phyloP scores from a whole-genome alignment of 2,113 vertebrate genomes.

The Puntigrus tetrazona region DNA sequence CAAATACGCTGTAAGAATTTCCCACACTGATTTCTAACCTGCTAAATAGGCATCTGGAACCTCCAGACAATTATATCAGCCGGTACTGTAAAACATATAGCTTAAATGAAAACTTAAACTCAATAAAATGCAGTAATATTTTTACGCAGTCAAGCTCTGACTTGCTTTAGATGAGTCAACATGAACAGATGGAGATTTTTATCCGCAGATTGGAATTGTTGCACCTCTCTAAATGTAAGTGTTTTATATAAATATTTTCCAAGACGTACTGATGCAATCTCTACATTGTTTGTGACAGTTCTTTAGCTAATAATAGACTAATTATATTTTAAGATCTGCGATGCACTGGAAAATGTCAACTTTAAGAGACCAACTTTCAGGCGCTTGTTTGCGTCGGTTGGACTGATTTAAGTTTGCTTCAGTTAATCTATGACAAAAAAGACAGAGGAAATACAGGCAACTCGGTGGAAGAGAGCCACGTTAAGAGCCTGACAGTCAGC shows the following conservation, averaged over 20 bases:
- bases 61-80: background rate
- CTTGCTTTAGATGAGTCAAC: background rate
- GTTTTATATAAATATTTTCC: background rate
- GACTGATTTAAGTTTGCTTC: constrained; percentile 6
- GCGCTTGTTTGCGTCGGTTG: background rate
- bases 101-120: background rate
- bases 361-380: background rate
- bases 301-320: background rate
- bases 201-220: background rate
- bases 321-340: constrained; percentile 3
- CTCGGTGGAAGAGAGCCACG: background rate
- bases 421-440: constrained; percentile 18
- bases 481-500: constrained; percentile 1
- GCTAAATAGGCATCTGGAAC: background rate
- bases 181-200: background rate
- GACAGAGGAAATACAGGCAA: constrained; percentile 1
- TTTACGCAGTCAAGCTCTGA: background rate
- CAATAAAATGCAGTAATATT: background rate
- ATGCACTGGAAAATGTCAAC: constrained; percentile 13
- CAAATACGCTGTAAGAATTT: background rate
- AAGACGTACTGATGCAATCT: background rate
- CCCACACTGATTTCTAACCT: background rate
- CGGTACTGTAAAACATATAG: too few species aligned
- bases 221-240: background rate
- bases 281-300: background rate